These are phyloP conservation scores for Andrena trimmerana DNA, from an alignment of 2,888 invertebrate species.

Conservation along the genomic window DNA sequence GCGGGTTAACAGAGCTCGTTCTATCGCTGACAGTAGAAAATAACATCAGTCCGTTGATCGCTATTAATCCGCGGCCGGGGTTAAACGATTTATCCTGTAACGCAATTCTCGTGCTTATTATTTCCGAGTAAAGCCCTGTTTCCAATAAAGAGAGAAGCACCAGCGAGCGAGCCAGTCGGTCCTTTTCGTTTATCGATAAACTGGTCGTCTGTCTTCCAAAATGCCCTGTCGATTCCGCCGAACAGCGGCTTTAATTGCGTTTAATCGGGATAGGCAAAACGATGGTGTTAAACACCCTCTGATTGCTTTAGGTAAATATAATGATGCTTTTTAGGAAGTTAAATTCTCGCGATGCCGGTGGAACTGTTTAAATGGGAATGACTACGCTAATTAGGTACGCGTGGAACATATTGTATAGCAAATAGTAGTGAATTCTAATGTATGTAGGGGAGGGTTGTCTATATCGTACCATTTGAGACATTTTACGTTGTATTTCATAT, in stretches of 20 bases:
- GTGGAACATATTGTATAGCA: no score
- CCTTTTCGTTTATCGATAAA: conserved; percentile 17
- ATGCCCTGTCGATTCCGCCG: conserved; percentile 2
- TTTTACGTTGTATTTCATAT: no score
- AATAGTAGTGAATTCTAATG: no score
- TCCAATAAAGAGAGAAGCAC: conserved; percentile 14
- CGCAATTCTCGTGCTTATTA: conserved; percentile 38
- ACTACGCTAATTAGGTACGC: no score
- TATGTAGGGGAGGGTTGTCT: no score
- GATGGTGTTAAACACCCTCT: not conserved
- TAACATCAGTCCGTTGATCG: conserved; percentile 30
- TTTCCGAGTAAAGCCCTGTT: conserved; percentile 11
- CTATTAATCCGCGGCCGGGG: conserved; percentile 34
- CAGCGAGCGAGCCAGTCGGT: not conserved
- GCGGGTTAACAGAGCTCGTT: conserved; percentile 4
- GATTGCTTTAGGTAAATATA: not conserved
- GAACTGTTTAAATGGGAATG: no score
- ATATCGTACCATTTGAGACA: no score
- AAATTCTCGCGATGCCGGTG: no score
- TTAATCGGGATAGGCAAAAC: not conserved
- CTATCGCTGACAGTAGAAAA: conserved; percentile 24
- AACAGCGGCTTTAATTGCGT: not conserved
- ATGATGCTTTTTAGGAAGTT: not conserved
- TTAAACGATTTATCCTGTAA: conserved; percentile 46
- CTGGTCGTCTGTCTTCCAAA: conserved; percentile 17